Evolutionary conservation across 2,888 invertebrate genomes (phyloP), one percentile per base, ranked within the genome.

Genomic region (Conistra vaccinii): DNA sequence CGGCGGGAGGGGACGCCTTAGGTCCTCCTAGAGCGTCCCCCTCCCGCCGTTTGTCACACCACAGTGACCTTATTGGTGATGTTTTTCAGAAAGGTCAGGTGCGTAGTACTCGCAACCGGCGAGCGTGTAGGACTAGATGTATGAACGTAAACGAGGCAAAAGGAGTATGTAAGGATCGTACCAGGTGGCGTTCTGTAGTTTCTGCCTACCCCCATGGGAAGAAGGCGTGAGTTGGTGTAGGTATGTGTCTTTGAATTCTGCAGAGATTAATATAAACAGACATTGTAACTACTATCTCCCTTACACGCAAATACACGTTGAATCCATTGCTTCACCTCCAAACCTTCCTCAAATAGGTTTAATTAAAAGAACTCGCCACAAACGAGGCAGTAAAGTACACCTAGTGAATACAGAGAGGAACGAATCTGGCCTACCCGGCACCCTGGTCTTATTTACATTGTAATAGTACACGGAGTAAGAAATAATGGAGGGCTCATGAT

Each of bases 381-480:
- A 66, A 55, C 42, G 70, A 68, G 58, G 58, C 20, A 12, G 48
- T 69, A 45, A 69, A 62, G 29, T 42, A 62, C 51, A 58, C 35
- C 12, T 32, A 57, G 39, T 81, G 66, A 62, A 69, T 69, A 77
- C 78, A 23, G 23, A 55, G 35, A 58, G 69, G n/a, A 60, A 51
- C 48, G 23, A 62, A 72, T 62, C 61, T 14, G 51, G 42, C 26
- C 17, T 29, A 51, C 14, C 29, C 39, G 9, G 48, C 20, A 39
- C 32, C 26, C 32, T 5, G 9, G 55, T 35, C 26, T 32, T 76
- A 60, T 79, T 76, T 83, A 73, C 61, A 55, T 81, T 68, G 51
- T 67, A 70, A 80, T 73, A 63, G 20, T n/a, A 29, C 72, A 68
- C 12, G 26, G 69, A 74, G 48, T 62, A 69, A 23, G 17, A 69